Percentiles rank a stretch among this genome's conserved stretches.
Conservation (phyloP, 2,888 invertebrate species). For the Polydrusus cervinus region DNA sequence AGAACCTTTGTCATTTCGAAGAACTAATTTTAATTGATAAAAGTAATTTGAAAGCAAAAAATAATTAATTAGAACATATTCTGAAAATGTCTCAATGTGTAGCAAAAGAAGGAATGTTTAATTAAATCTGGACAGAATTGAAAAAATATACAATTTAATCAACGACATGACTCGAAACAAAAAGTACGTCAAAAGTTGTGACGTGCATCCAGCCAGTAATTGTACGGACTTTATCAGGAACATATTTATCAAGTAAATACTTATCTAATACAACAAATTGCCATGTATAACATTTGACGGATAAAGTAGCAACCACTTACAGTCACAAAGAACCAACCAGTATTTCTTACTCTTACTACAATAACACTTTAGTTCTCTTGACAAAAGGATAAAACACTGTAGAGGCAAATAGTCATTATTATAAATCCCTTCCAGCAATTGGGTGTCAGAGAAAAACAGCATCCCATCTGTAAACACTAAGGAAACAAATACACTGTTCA, state of each 20-base stretch:
- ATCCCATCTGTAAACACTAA: slow-evolving; percentile 43
- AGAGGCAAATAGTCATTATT: slow-evolving; percentile 42
- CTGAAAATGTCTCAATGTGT: too few relatives aligned
- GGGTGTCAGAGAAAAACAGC: slow-evolving; percentile 40
- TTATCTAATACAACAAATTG: slow-evolving; percentile 13
- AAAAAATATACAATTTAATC: too few relatives aligned
- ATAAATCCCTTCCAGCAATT: slow-evolving; percentile 37
- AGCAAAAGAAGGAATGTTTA: too few relatives aligned
- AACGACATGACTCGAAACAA: too few relatives aligned
- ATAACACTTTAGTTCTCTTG: slow-evolving; percentile 22
- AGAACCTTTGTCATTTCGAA: too few relatives aligned
- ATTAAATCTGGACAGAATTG: too few relatives aligned
- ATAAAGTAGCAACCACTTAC: slow-evolving; percentile 33
- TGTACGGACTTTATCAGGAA: too few relatives aligned
- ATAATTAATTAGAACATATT: too few relatives aligned
- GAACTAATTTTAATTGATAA: too few relatives aligned
- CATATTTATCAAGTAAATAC: not conserved
- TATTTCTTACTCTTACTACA: slow-evolving; percentile 25
- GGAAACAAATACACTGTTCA: slow-evolving; percentile 43
- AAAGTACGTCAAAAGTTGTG: too few relatives aligned
- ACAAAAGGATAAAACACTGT: slow-evolving; percentile 41
- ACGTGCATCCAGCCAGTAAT: too few relatives aligned
- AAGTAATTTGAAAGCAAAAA: too few relatives aligned
- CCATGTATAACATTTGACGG: not conserved
- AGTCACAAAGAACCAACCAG: slow-evolving; percentile 31